Conservation (phyloP, 2,113 vertebrate species). For the Eudyptes chrysolophus region DNA sequence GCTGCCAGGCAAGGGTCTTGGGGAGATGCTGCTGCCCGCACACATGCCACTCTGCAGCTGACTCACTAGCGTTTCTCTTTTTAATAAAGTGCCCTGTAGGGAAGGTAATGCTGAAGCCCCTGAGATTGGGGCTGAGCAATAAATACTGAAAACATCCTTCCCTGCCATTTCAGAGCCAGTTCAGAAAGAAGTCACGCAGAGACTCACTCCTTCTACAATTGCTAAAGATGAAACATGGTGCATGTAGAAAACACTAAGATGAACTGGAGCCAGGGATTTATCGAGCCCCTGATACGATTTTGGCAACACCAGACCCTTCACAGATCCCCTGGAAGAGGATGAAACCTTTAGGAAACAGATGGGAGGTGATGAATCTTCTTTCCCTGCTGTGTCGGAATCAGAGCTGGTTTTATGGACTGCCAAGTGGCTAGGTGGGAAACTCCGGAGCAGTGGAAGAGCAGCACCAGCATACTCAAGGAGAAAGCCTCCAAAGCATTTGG, state of each 20-base stretch:
- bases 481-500: background rate
- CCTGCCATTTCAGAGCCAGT: background rate
- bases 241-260: background rate
- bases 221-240: background rate
- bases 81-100: constrained; percentile 30
- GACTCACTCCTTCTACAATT: background rate
- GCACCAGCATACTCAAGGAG: background rate
- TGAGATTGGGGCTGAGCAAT: background rate
- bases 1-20: background rate
- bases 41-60: background rate
- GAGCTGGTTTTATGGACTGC: background rate
- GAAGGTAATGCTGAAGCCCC: background rate
- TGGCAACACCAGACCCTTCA: background rate
- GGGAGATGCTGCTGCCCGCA: background rate
- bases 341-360: constrained; percentile 10
- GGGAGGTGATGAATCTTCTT: background rate
- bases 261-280: background rate
- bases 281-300: background rate
- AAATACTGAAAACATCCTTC: background rate
- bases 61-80: background rate
- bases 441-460: background rate
- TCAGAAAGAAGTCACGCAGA: background rate
- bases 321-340: background rate
- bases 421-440: background rate
- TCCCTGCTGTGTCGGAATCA: background rate